Conservation (phyloP, 2,888 invertebrate species). For the Lypha dubia region DNA sequence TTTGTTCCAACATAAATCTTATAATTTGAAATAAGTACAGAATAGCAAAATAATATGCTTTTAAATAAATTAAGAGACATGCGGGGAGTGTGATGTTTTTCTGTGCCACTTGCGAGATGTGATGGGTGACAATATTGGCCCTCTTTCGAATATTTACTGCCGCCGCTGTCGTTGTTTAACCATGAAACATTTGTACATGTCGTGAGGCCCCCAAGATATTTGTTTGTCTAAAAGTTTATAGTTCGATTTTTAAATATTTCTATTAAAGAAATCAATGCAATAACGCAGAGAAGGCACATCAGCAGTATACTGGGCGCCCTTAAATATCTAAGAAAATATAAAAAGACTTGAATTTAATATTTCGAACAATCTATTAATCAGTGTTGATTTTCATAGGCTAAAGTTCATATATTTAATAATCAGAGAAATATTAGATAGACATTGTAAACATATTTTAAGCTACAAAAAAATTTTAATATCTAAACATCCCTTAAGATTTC, state of each 20-base stretch:
- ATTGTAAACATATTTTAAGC: no score
- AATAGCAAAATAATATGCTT: conserved; percentile 1
- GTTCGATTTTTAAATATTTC: conserved; percentile 52
- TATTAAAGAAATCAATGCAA: conserved; percentile 41
- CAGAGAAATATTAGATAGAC: no score
- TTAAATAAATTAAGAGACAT: conserved; percentile 17
- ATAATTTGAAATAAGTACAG: conserved; percentile 29
- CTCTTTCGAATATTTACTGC: conserved; percentile 28
- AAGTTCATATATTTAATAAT: no score
- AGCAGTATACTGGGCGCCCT: neutral
- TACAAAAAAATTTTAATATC: no score
- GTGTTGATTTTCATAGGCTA: no score
- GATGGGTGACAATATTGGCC: conserved; percentile 59
- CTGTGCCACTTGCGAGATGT: conserved; percentile 46
- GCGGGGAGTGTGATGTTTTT: conserved; percentile 8
- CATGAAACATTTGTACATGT: conserved; percentile 45
- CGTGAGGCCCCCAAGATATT: conserved; percentile 65
- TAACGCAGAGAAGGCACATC: conserved; percentile 2
- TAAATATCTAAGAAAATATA: neutral
- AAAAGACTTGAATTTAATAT: no score
- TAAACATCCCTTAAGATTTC: no score
- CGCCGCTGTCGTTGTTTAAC: conserved; percentile 13
- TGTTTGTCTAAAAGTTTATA: conserved; percentile 48
- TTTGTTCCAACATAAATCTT: conserved; percentile 61
- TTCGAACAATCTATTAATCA: no score